These are phyloP conservation scores for Ctenopoma kingsleyae DNA, from an alignment of 2,797 vertebrate genomes.

Conservation along the genomic window DNA sequence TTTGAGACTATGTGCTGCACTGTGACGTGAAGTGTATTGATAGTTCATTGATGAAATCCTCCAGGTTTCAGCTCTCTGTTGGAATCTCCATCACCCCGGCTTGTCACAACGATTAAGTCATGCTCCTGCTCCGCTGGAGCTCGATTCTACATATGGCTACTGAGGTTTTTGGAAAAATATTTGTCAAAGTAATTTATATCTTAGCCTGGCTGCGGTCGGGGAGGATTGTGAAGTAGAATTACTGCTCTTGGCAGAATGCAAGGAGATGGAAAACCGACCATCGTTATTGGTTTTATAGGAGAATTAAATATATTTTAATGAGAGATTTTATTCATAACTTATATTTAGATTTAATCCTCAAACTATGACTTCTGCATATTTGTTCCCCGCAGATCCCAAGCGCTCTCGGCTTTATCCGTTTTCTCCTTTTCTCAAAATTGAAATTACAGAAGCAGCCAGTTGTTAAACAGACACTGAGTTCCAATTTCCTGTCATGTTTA, in stretches of 20 bases:
- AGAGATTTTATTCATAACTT: slow-evolving; percentile 79
- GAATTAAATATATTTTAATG: slow-evolving; percentile 76
- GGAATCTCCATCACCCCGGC: slow-evolving; percentile 39
- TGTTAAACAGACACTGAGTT: slow-evolving; percentile 41
- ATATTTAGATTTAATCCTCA: slow-evolving; percentile 71
- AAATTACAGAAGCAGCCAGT: slow-evolving; percentile 42
- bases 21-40: slow-evolving; percentile 13
- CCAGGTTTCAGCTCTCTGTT: slow-evolving; percentile 30
- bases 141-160: slow-evolving; percentile 56
- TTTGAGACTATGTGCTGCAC: neutral
- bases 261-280: slow-evolving; percentile 73
- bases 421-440: slow-evolving; percentile 49
- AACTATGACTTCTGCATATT: slow-evolving; percentile 62
- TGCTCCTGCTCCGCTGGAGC: slow-evolving; percentile 37
- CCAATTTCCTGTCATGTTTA: slow-evolving; percentile 56
- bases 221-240: slow-evolving; percentile 72
- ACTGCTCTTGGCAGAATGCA: slow-evolving; percentile 73
- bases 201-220: slow-evolving; percentile 46
- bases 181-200: slow-evolving; percentile 79
- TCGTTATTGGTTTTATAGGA: slow-evolving; percentile 74
- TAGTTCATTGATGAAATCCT: slow-evolving; percentile 29
- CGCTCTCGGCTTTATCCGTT: slow-evolving; percentile 26
- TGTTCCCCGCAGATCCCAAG: slow-evolving; percentile 49
- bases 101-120: slow-evolving; percentile 60
- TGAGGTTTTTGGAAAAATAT: slow-evolving; percentile 76